A percentile compares a stretch with the other conserved stretches of the same genome.
Conservation (phyloP, 2,888 invertebrate genomes). For the Eupithecia subumbrata region DNA sequence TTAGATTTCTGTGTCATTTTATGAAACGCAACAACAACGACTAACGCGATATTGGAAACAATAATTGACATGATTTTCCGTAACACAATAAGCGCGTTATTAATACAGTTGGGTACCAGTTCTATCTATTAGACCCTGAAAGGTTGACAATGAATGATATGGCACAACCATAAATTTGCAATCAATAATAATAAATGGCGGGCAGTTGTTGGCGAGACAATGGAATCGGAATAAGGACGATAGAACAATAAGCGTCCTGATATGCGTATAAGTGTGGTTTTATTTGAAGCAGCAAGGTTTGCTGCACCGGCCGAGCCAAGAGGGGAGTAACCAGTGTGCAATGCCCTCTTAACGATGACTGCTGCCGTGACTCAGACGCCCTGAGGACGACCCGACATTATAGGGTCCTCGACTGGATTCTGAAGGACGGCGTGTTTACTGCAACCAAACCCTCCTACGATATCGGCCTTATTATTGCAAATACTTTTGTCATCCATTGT, state of each 20-base stretch:
- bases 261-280: slow-evolving; percentile 66
- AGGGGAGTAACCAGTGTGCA: slow-evolving; percentile 77
- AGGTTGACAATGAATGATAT: slow-evolving; percentile 61
- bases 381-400: slow-evolving; percentile 80
- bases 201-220: slow-evolving; percentile 67
- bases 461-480: slow-evolving; percentile 54
- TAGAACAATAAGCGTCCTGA: slow-evolving; percentile 72
- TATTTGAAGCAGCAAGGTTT: slow-evolving; percentile 62
- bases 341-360: slow-evolving; percentile 82
- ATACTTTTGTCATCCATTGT: slow-evolving; percentile 45
- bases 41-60: slow-evolving; percentile 41
- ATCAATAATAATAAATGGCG: slow-evolving; percentile 70
- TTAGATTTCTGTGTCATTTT: slow-evolving; percentile 47
- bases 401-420: slow-evolving; percentile 80
- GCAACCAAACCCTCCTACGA: slow-evolving; percentile 61
- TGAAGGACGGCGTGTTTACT: slow-evolving; percentile 78
- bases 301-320: slow-evolving; percentile 68
- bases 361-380: slow-evolving; percentile 78
- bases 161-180: slow-evolving; percentile 70
- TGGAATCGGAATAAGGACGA: slow-evolving; percentile 76
- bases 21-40: slow-evolving; percentile 39
- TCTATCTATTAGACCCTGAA: slow-evolving; percentile 55
- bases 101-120: slow-evolving; percentile 28
- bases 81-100: slow-evolving; percentile 40
- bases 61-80: slow-evolving; percentile 53